phyloP scores from a whole-genome alignment of 1,140 invertebrate species.

The Drosophila malerkotliana region DNA sequence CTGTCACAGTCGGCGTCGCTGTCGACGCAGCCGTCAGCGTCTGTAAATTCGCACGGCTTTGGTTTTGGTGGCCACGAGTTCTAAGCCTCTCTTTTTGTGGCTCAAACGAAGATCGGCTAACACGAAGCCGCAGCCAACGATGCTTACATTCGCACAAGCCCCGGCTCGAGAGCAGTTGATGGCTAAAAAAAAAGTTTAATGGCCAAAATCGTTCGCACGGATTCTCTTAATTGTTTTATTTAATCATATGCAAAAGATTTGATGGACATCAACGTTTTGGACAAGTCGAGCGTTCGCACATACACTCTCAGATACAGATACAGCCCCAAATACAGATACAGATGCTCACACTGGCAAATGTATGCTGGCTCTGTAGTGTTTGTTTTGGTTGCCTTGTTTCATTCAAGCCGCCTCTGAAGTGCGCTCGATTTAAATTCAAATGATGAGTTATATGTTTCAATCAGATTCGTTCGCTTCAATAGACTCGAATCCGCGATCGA shows the following conservation, averaged over 20 bases:
- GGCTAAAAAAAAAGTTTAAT: constrained; percentile 54
- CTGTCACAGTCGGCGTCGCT: constrained; percentile 27
- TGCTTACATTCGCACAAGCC: constrained; percentile 68
- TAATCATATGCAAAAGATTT: constrained; percentile 80
- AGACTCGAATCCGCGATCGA: constrained; percentile 17
- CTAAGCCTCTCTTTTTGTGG: constrained; percentile 59
- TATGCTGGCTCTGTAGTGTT: constrained; percentile 48
- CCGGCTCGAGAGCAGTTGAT: constrained; percentile 49
- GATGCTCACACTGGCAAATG: background rate
- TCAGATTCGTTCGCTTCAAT: constrained; percentile 51
- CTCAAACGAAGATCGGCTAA: constrained; percentile 32
- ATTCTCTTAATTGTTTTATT: constrained; percentile 82
- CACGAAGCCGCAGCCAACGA: constrained; percentile 23
- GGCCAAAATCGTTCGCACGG: constrained; percentile 69
- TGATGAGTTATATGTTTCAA: constrained; percentile 62
- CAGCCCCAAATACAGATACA: constrained; percentile 1
- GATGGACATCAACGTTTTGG: constrained; percentile 71
- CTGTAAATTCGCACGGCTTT: constrained; percentile 72
- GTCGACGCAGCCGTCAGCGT: constrained; percentile 19
- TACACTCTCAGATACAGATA: constrained; percentile 8
- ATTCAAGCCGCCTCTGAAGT: constrained; percentile 36
- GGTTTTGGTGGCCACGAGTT: constrained; percentile 45
- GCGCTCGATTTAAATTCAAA: constrained; percentile 55
- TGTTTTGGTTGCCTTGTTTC: constrained; percentile 35
- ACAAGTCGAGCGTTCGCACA: constrained; percentile 54